Evolutionary conservation across 92 coral and sea anemone species (phyloP).

Genomic region (Plumapathes pennacea): DNA sequence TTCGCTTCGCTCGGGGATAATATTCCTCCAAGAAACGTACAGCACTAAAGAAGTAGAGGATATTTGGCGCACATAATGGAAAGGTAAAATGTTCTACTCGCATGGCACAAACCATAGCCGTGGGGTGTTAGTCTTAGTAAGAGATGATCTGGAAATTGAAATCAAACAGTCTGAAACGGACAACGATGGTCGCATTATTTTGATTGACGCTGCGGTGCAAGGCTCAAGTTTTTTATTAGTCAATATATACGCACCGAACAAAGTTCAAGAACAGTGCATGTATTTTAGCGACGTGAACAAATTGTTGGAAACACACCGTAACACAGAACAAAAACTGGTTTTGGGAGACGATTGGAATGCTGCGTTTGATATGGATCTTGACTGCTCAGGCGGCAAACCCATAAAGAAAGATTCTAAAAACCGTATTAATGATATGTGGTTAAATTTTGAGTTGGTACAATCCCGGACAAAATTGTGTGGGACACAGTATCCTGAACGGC

Average conservation of each 20-base stretch:
- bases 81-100: conserved; percentile 31
- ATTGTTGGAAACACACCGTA: neutral
- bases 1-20: too few species aligned
- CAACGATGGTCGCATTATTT: conserved; percentile 24
- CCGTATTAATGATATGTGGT: neutral
- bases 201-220: conserved; percentile 21
- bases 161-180: conserved; percentile 12
- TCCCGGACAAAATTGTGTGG: conserved; percentile 27
- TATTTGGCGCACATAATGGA: conserved; percentile 47
- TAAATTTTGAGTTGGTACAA: conserved; percentile 11
- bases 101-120: conserved; percentile 54
- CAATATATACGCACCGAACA: conserved; percentile 41
- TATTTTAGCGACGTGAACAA: conserved; percentile 9
- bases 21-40: too few species aligned
- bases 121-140: conserved; percentile 31
- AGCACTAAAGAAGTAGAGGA: conserved; percentile 21
- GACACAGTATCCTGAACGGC: too few species aligned
- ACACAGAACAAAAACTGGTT: conserved; percentile 6
- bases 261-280: conserved; percentile 9
- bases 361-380: conserved; percentile 19
- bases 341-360: conserved; percentile 33
- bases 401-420: conserved; percentile 9
- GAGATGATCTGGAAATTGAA: conserved; percentile 32
- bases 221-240: conserved; percentile 28
- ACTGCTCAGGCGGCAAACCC: conserved; percentile 39